Base-by-base conservation (phyloP, 2,113 vertebrate species). In the Beaufortia kweichowensis region DNA sequence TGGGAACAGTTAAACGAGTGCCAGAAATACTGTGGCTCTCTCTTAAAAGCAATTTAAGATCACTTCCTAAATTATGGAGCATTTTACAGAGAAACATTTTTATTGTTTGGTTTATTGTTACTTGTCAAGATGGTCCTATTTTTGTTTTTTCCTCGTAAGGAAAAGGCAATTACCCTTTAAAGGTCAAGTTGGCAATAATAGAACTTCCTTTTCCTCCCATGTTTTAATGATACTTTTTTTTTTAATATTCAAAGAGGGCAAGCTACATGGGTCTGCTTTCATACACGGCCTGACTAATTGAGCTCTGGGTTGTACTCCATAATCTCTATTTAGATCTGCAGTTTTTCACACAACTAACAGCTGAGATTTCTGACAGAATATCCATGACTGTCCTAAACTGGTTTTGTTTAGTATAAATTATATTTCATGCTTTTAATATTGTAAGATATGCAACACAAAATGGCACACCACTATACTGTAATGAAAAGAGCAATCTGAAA, bases 141-240 rank as follows among this genome's bases (percentile, higher is more conserved):
- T 87, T 89, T 66, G 65, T 84, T 83, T 87, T 6, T 87, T 74
- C 86, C 88, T 80, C 87, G 87, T 85, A 85, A 90, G 90, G 87
- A 85, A 89, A 86, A 90, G 85, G 78, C 87, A 90, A 89, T 90
- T 91, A 90, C 86, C 88, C 86, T 90, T 90, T 90, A 91, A 92
- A 91, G 89, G 91, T 92, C 88, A 91, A 88, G 85, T 65, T 83
- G 83, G 85, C 89, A 89, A 89, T 90, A 86, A 87, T 75, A 81
- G 74, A 84, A 84, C 84, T 85, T 88, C 83, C 76, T 77, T 62
- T 82, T 60, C 67, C 79, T 77, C 83, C 75, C 77, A 79, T 78
- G 64, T 86, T 86, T 89, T 89, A 91, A 90, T 86, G 86, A 86
- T 31, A 61, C 83, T 79, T 71, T 26, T 28, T 61, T 48, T 72